Base-by-base conservation (phyloP, 2,888 invertebrate genomes). In the Drosophila kuntzei region DNA sequence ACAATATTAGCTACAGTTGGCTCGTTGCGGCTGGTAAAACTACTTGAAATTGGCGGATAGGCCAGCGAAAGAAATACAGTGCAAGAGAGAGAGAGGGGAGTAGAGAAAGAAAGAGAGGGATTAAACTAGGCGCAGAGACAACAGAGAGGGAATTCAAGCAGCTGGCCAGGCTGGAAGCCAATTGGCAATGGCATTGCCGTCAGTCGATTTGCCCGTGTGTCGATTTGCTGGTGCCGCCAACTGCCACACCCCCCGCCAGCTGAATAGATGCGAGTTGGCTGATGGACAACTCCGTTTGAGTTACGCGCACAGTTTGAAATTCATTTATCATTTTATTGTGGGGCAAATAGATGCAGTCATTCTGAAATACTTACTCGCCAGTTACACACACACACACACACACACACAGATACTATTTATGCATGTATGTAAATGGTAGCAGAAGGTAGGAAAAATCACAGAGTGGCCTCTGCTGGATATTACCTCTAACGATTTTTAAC, bases 241-340 rank as follows among this genome's bases (percentile, higher is more conserved):
- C 50, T 29, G 41, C 51, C 32, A 49, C 22, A 25, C 20, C 11
- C 22, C 44, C 53, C 54, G 18, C 57, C 27, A n/a, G n/a, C 12
- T 37, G 20, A 60, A 34, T 34, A 34, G 27, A 16, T 44, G 39
- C 57, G 3, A 41, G 32, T 20, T 20, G 29, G 59, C 74, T 74
- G 78, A 74, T 73, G 74, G 71, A 76, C 72, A 76, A 71, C 71
- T 55, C 16, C 55, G 72, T 71, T 76, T 80, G 83, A 86, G 71
- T 83, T 50, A 80, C 82, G 87, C 82, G 83, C 85, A 83, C 85
- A 87, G 88, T 86, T 87, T 86, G 85, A 87, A 71, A 79, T 81
- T 74, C 85, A 86, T 86, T 87, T 81, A 87, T 86, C 86, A 87
- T 74, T 79, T 81, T 47, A 86, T 87, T 87, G 88, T 86, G 79